A percentile compares a stretch with the other conserved stretches of the same genome.
phyloP scores from a whole-genome alignment of 2,888 invertebrate species.

The Dryobotodes eremita region DNA sequence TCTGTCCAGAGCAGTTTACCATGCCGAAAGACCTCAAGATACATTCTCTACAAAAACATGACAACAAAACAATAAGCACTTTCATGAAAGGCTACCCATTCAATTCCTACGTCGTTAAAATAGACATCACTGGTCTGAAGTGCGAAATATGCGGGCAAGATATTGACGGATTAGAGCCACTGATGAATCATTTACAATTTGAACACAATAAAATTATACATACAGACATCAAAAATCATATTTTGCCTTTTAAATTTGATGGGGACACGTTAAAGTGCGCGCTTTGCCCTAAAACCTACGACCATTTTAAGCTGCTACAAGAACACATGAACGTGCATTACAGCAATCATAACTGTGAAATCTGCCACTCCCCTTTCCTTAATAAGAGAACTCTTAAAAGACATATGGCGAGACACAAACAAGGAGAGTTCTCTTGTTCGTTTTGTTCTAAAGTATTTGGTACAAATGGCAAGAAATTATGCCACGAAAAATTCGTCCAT shows the following conservation, averaged over 20 bases:
- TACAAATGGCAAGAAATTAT: conserved; percentile 46
- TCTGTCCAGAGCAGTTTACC: conserved; percentile 71
- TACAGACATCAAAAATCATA: conserved; percentile 60
- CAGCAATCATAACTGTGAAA: conserved; percentile 52
- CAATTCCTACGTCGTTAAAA: conserved; percentile 55
- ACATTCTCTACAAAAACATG: conserved; percentile 74
- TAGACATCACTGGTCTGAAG: conserved; percentile 59
- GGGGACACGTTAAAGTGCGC: conserved; percentile 46
- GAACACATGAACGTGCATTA: conserved; percentile 66
- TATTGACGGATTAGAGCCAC: conserved; percentile 43
- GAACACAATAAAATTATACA: conserved; percentile 51
- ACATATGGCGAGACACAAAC: conserved; percentile 53
- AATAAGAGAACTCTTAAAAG: conserved; percentile 66
- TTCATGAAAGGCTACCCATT: conserved; percentile 71
- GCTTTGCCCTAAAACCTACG: conserved; percentile 45
- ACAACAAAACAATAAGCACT: conserved; percentile 61
- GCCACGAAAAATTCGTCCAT: conserved; percentile 62
- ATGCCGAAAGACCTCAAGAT: conserved; percentile 75
- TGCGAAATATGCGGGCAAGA: conserved; percentile 48
- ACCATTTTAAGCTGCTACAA: conserved; percentile 56
- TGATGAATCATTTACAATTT: conserved; percentile 48
- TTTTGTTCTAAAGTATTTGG: conserved; percentile 59
- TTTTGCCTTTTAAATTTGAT: conserved; percentile 64
- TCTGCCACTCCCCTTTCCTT: conserved; percentile 80
- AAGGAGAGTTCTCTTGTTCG: conserved; percentile 57